Base-by-base conservation (phyloP, 2,113 vertebrate genomes). In the Maylandia zebra region DNA sequence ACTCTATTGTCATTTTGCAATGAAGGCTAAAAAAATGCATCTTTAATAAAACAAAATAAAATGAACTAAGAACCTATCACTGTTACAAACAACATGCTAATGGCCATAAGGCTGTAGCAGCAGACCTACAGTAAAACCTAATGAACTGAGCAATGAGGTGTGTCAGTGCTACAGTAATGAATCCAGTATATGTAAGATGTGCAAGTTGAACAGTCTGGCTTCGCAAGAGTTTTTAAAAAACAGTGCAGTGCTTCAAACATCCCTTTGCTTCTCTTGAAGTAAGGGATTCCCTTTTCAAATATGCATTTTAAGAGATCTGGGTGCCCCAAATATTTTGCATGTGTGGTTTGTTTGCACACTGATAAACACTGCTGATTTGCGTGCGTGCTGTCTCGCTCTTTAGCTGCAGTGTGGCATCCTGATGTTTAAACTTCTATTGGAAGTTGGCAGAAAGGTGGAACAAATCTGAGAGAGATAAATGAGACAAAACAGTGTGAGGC, bases 251-350 rank as follows among this genome's bases (percentile, higher is more conserved):
- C 43, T 38, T 82, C 36, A 66, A 71, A 79, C 32, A 9, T 48
- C 34, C 16, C 17, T 43, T 45, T 78, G 12, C 22, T 3, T 81
- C 57, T 50, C 19, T 24, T 56, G 19, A 50, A 8, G 7, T 10
- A 1, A 81, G 81, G 66, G 76, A 89, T 55, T 61, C 30, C 82
- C 53, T 48, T 85, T 64, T 78, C 34, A 27, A 27, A 22, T 12
- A 10, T n/a, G 48, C 7, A 9, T n/a, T 74, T 61, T 14, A 30
- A 34, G 48, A 17, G 3, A 24, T 41, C 48, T 13, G 30, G 55
- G 34, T 12, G 1, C 74, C 85, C 66, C 43, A 50, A 22, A 71
- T 11, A 50, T 81, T 92, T 93, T 91, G 81, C 89, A 85, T 91
- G 66, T 82, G 34, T 52, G 22, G 45, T 36, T 57, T 36, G 9